Evolutionary conservation across 2,797 vertebrate species (phyloP), one percentile per base, ranked within the genome.

Genomic region (Myotis daubentonii): DNA sequence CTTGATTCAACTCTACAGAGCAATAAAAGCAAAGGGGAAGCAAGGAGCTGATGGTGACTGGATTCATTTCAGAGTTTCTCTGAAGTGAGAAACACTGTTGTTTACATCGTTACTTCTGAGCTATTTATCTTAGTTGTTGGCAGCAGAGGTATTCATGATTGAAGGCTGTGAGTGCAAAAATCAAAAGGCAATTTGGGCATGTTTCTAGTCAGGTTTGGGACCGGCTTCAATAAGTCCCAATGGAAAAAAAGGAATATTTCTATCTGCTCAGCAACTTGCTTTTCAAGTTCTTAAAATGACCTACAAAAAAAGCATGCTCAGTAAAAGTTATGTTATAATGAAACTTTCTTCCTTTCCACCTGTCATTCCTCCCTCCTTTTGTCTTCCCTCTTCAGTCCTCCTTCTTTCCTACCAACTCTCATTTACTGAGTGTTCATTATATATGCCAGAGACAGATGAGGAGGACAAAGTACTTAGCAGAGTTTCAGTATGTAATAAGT

Each of bases 251-350:
- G 20, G 38, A 33, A 5, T 80, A 88, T 90, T 86, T 93, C 30
- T 68, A 51, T 19, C n/a, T 88, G 44, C 36, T 79, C 41, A 82
- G 53, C 28, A 36, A 53, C 28, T 83, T 85, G 78, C 87, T 86
- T 83, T 88, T 85, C 19, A 33, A 75, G 33, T 87, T 96, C 81
- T 88, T 79, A 87, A 95, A 95, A 57, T 89, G 76, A 85, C 55
- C 78, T 74, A 49, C 3, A 65, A 83, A 70, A 49, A 82, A 33
- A 81, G 36, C 38, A 72, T 82, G 38, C 16, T 82, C 33, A 44
- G 28, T 81, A 71, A 84, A 84, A 87, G 82, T 66, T 38, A 0
- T 83, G 71, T 81, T 22, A 74, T 60, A 57, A 47, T 4, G n/a
- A 51, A 65, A 82, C 12, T 82, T 65, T 76, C 36, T 55, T 82